These are phyloP conservation scores for Corythaeola cristata DNA, from an alignment of 2,113 vertebrate genomes.

Conservation along the genomic window DNA sequence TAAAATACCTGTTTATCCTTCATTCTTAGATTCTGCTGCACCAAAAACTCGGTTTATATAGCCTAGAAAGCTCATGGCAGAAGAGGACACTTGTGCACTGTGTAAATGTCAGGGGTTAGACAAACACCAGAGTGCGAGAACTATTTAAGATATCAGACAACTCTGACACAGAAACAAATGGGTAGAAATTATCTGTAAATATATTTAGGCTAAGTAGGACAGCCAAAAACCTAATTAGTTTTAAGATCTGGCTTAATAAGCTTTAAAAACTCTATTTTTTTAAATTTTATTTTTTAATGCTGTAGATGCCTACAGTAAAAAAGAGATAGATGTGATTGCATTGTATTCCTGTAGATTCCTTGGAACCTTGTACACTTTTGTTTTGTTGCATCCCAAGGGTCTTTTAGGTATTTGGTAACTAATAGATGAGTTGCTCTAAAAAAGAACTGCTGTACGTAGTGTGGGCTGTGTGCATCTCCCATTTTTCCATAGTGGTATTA, in stretches of 20 bases:
- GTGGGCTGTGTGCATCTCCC: slow-evolving; percentile 14
- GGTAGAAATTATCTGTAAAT: neutral
- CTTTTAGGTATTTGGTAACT: slow-evolving; percentile 37
- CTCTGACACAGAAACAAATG: neutral
- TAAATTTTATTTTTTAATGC: neutral
- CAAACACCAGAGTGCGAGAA: neutral
- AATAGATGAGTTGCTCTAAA: slow-evolving; percentile 18
- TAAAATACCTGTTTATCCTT: slow-evolving; percentile 18
- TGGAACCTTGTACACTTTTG: neutral
- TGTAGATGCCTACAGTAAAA: neutral
- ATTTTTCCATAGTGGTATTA: slow-evolving; percentile 32
- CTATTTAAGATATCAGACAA: neutral
- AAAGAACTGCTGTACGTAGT: neutral
- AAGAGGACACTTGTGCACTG: neutral
- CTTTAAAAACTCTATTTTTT: neutral
- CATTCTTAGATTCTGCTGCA: neutral
- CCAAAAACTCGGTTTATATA: neutral
- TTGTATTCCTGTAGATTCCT: neutral
- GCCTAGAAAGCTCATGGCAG: neutral
- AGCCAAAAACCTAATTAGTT: neutral
- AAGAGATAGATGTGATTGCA: neutral
- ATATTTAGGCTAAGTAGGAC: neutral
- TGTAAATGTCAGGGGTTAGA: neutral
- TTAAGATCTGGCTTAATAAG: neutral
- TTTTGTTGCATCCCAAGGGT: slow-evolving; percentile 5